Percentiles rank a stretch among this genome's conserved stretches.
Conservation (phyloP, 2,888 invertebrate species). For the Drosophila koepferae region DNA sequence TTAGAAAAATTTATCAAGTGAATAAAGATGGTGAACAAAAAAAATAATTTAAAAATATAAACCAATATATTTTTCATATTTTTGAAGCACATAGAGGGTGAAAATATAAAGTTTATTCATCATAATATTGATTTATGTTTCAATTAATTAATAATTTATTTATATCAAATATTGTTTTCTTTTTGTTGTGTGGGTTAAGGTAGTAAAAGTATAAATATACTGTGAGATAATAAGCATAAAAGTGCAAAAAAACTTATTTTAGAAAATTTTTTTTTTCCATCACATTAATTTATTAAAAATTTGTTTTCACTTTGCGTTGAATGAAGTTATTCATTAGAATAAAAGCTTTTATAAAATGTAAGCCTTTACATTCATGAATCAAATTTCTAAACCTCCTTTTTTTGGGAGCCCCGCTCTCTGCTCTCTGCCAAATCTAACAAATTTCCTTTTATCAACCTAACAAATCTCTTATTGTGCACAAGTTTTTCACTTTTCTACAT, state of each 20-base stretch:
- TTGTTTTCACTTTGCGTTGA: neutral
- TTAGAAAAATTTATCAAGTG: neutral
- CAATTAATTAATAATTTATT: too few relatives aligned
- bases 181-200: too few relatives aligned
- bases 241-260: neutral
- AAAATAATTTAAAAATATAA: neutral
- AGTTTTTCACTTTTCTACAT: slow-evolving; percentile 50
- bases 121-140: too few relatives aligned
- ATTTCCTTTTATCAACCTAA: neutral
- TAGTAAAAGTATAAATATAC: too few relatives aligned
- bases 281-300: neutral
- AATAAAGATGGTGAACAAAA: neutral
- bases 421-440: neutral
- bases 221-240: neutral
- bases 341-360: slow-evolving; percentile 11
- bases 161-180: too few relatives aligned
- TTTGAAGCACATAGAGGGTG: neutral
- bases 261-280: neutral
- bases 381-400: slow-evolving; percentile 29
- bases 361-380: slow-evolving; percentile 16
- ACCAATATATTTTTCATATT: neutral
- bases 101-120: neutral
- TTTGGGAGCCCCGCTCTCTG: neutral
- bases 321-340: slow-evolving; percentile 17
- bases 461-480: slow-evolving; percentile 40